phyloP scores from a whole-genome alignment of 2,113 vertebrate species.

The Pionites leucogaster region DNA sequence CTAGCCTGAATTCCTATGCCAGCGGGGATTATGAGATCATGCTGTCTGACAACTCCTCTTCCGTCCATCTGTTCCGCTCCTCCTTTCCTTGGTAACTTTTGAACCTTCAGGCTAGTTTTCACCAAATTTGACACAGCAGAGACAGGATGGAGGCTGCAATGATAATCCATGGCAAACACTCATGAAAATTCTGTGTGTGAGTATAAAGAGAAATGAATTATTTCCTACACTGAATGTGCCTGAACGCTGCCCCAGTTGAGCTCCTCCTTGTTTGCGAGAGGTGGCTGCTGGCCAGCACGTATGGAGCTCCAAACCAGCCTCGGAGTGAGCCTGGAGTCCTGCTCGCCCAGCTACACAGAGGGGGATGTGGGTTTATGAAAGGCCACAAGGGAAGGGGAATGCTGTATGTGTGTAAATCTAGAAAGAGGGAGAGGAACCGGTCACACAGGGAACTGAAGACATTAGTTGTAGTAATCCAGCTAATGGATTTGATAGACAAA shows the following conservation, averaged over 20 bases:
- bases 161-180: neutral
- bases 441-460: neutral
- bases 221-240: neutral
- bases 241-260: neutral
- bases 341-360: neutral
- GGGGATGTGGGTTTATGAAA: neutral
- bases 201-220: neutral
- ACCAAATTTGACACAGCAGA: neutral
- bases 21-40: slow-evolving; percentile 50
- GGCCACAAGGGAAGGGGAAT: neutral
- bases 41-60: slow-evolving; percentile 53
- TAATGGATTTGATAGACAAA: neutral
- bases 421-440: neutral
- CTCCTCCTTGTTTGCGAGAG: neutral
- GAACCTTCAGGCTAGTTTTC: slow-evolving; percentile 42
- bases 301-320: neutral
- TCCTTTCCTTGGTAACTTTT: slow-evolving; percentile 48
- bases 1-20: slow-evolving; percentile 39
- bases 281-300: neutral
- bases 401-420: fast-evolving
- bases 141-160: neutral
- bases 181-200: neutral
- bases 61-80: slow-evolving; percentile 38
- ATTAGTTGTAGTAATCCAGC: neutral
- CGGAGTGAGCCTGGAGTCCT: neutral